phyloP scores from a whole-genome alignment of 1,140 invertebrate species.

The Drosophila sechellia region DNA sequence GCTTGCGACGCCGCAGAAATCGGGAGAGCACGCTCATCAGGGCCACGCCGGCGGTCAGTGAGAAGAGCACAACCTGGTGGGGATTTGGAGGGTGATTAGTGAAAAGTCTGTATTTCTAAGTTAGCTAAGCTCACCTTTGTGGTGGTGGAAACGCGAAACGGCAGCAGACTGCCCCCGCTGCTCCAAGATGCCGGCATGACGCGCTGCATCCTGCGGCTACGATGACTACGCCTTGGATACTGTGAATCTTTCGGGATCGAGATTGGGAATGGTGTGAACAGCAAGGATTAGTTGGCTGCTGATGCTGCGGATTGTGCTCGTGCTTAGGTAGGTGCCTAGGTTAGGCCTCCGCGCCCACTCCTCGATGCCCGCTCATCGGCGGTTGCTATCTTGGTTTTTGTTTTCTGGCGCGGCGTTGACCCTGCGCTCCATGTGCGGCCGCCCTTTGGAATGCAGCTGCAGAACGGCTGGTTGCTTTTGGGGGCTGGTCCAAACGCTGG shows the following conservation, averaged over 20 bases:
- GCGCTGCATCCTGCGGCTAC: constrained; percentile 48
- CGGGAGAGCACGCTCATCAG: constrained; percentile 87
- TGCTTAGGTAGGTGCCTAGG: constrained; percentile 66
- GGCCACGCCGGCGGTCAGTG: constrained; percentile 86
- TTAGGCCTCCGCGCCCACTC: constrained; percentile 41
- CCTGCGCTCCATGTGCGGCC: constrained; percentile 13
- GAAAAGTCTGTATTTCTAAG: too few species aligned
- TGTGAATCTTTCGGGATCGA: constrained; percentile 3
- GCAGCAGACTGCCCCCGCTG: constrained; percentile 39
- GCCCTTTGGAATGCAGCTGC: constrained; percentile 25
- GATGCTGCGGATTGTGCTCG: constrained; percentile 20
- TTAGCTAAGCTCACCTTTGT: constrained; percentile 52
- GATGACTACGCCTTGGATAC: constrained; percentile 10
- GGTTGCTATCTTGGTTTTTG: constrained; percentile 14
- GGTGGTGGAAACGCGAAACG: constrained; percentile 70
- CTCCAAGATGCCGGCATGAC: constrained; percentile 55
- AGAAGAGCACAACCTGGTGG: constrained; percentile 85
- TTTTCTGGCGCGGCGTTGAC: constrained; percentile 9
- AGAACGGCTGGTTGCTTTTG: background rate
- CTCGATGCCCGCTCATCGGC: constrained; percentile 56
- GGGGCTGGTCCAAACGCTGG: background rate
- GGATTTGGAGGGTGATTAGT: background rate
- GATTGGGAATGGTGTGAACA: constrained; percentile 1
- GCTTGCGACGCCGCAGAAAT: constrained; percentile 87
- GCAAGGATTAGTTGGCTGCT: background rate